A percentile compares a stretch with the other conserved stretches of the same genome.
phyloP scores from a whole-genome alignment of 2,797 vertebrate genomes.

The Enteromius thamalakanensis region DNA sequence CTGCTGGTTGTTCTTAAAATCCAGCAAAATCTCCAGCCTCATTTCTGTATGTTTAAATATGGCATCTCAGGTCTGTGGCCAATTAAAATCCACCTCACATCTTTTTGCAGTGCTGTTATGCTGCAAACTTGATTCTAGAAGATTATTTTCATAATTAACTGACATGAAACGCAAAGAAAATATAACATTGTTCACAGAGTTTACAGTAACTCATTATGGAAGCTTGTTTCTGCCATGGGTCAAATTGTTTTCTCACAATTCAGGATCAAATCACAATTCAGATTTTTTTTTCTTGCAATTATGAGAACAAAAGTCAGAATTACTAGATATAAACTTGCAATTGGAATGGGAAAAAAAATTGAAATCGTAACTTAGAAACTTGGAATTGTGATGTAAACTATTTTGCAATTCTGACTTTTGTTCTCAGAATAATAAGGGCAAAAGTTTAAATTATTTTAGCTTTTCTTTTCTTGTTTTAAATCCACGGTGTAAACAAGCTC shows the following conservation, averaged over 20 bases:
- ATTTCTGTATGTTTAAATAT: neutral
- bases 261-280: neutral
- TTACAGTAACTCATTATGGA: neutral
- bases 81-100: neutral
- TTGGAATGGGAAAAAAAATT: neutral
- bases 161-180: neutral
- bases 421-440: too few relatives aligned
- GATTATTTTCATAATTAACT: neutral
- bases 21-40: neutral
- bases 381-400: neutral
- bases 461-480: neutral
- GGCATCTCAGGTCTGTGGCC: neutral
- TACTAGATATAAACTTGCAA: neutral
- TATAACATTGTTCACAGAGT: neutral
- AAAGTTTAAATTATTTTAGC: neutral
- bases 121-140: neutral
- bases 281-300: neutral
- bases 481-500: neutral
- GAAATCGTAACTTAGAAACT: neutral
- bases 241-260: neutral
- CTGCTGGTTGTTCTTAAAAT: too few relatives aligned
- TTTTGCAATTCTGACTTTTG: neutral
- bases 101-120: neutral
- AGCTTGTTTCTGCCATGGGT: neutral
- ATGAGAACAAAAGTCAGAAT: neutral